Evolutionary conservation across 1,140 invertebrate species (phyloP).

Genomic region (Tenebrio molitor): DNA sequence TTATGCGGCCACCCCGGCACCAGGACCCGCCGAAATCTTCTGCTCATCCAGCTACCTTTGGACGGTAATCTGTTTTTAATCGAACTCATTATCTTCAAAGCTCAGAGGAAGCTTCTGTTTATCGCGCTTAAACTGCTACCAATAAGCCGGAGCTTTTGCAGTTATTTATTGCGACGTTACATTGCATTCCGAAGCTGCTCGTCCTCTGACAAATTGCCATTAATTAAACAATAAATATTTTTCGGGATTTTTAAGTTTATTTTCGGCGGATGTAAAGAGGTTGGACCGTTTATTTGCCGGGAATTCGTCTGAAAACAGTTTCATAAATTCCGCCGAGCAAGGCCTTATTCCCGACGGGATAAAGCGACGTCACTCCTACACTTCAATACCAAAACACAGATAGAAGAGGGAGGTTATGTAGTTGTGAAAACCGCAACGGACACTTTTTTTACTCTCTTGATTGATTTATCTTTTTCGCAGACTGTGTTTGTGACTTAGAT

Average conservation of each 20-base stretch:
- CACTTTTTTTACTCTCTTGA: constrained; percentile 45
- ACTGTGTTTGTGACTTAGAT: constrained; percentile 49
- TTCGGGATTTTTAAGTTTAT: constrained; percentile 40
- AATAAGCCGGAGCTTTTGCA: constrained; percentile 46
- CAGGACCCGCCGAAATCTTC: constrained; percentile 7
- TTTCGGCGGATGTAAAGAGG: constrained; percentile 28
- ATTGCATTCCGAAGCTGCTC: constrained; percentile 45
- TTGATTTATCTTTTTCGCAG: constrained; percentile 49
- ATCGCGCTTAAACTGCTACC: constrained; percentile 44
- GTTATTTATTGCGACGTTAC: constrained; percentile 44
- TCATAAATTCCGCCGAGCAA: constrained; percentile 29
- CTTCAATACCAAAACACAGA: constrained; percentile 26
- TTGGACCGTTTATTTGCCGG: constrained; percentile 18
- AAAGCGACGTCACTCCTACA: constrained; percentile 10
- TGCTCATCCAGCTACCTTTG: background rate
- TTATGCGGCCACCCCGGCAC: constrained; percentile 42
- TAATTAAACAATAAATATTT: constrained; percentile 50
- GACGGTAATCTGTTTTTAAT: constrained; percentile 43
- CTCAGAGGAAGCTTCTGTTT: constrained; percentile 36
- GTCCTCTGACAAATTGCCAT: constrained; percentile 45
- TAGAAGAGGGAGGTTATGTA: constrained; percentile 41
- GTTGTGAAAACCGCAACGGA: constrained; percentile 45
- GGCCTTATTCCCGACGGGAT: constrained; percentile 15
- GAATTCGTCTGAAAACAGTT: constrained; percentile 37
- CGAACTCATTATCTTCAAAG: constrained; percentile 31